Evolutionary conservation across 2,113 vertebrate genomes (phyloP), one percentile per base, ranked within the genome.

Genomic region (Eolophus roseicapilla): DNA sequence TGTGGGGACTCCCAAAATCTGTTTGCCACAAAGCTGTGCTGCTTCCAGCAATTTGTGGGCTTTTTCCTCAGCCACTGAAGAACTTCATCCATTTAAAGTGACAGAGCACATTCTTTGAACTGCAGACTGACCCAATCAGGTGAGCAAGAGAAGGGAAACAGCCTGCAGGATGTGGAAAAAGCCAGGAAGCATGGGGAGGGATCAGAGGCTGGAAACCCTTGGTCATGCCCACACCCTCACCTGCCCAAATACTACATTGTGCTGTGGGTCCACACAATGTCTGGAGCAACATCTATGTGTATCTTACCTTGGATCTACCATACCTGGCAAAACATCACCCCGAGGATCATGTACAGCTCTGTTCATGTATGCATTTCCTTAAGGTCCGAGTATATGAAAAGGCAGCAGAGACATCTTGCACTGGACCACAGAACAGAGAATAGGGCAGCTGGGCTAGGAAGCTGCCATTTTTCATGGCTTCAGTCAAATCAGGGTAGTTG

Each of bases 301-400:
- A 18, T 44, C 55, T 64, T 59, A 41, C 2, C 8, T 28, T 68
- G 35, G 20, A 31, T 21, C 29, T 77, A 25, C 21, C 0, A 1
- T 14, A 47, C 13, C 47, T 31, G 27, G 44, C 31, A 90, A 90
- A 90, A 79, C 37, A 31, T 33, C 35, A 44, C 31, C 31, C 31
- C 0, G 0, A 79, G 25, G 43, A 67, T 41, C 3, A 3, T 3
- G 3, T 35, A 27, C 1, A 3, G 41, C 37, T 53, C 39, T 50
- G 27, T 33, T 81, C 37, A n/a, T 0, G 1, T 16, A 25, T 6
- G 13, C 0, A 0, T 49, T 79, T 91, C 73, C 69, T 35, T 55
- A 75, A 49, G n/a, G 31, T 75, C 16, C 3, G n/a, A 16, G 13
- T 10, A 37, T 2, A 20, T 29, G 12, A 55, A 60, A 82, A 50